These are phyloP conservation scores for Limnephilus rhombicus DNA, from an alignment of 2,888 invertebrate genomes.

Conservation along the genomic window DNA sequence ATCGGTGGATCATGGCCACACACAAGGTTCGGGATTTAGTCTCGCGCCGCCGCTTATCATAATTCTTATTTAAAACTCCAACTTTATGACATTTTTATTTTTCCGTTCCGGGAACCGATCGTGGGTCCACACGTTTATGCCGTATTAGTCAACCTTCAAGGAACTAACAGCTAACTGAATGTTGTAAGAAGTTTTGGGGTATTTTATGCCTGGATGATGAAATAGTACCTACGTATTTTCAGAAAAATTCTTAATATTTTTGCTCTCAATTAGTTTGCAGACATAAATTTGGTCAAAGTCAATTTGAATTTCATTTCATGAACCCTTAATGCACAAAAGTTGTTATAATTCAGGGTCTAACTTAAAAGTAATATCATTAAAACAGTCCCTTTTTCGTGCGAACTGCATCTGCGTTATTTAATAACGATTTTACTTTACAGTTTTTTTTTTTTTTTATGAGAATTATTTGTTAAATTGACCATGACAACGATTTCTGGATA, in stretches of 20 bases:
- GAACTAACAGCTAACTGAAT: neutral
- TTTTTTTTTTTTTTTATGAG: no score
- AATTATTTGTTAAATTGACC: no score
- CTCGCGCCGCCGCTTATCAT: slow-evolving; percentile 62
- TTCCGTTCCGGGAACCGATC: slow-evolving; percentile 64
- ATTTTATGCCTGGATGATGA: neutral
- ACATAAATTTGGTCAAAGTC: no score
- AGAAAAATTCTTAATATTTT: neutral
- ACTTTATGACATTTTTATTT: slow-evolving; percentile 66
- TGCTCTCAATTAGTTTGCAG: no score
- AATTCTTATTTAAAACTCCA: slow-evolving; percentile 65
- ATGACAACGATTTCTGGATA: no score
- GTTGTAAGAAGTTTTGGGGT: neutral
- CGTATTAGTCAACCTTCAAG: slow-evolving; percentile 58
- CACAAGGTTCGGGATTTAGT: slow-evolving; percentile 62
- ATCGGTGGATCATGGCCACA: slow-evolving; percentile 62
- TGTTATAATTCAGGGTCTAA: no score
- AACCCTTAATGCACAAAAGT: no score
- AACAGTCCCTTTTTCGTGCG: no score
- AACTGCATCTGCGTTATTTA: no score
- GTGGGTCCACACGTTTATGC: slow-evolving; percentile 64
- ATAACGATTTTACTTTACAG: no score
- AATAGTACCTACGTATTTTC: neutral
- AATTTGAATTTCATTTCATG: no score
- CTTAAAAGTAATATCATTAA: no score